These are phyloP conservation scores for Ichneumoninae sp. DNA, from an alignment of 2,888 invertebrate species.

Conservation along the genomic window DNA sequence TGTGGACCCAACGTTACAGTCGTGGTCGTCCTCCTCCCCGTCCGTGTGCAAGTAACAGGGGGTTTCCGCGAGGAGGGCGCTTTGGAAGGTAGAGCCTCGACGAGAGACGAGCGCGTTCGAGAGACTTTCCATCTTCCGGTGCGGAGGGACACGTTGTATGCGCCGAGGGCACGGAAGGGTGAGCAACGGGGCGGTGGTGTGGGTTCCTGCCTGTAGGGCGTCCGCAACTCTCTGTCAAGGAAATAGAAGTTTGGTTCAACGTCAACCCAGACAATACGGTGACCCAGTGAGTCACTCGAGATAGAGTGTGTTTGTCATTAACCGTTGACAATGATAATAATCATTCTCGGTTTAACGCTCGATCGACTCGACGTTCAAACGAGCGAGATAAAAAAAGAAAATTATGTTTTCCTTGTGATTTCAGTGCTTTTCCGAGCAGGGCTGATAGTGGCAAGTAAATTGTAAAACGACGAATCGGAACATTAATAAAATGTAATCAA, in stretches of 20 bases:
- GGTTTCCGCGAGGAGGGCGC: constrained; percentile 58
- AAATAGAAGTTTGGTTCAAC: constrained; percentile 69
- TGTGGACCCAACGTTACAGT: constrained; percentile 11
- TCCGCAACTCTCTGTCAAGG: constrained; percentile 67
- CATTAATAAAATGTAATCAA: background rate
- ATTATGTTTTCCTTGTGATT: no score
- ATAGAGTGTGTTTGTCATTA: constrained; percentile 49
- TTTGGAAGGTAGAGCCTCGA: constrained; percentile 69
- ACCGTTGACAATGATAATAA: constrained; percentile 34
- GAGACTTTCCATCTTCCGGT: constrained; percentile 70
- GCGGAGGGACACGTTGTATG: constrained; percentile 59
- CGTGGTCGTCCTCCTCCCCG: constrained; percentile 45
- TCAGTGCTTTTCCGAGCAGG: no score
- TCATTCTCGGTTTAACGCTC: constrained; percentile 22
- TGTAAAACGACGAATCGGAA: background rate
- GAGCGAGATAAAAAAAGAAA: no score
- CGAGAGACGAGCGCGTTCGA: constrained; percentile 72
- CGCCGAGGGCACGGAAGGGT: constrained; percentile 62
- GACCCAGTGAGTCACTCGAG: constrained; percentile 70
- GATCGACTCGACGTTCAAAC: background rate
- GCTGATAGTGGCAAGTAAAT: background rate
- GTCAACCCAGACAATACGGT: constrained; percentile 69
- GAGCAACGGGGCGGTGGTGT: constrained; percentile 46
- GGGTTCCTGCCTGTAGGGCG: constrained; percentile 64
- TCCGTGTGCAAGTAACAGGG: constrained; percentile 57